Evolutionary conservation across 2,113 vertebrate genomes (phyloP).

Genomic region (Trematomus loennbergii): DNA sequence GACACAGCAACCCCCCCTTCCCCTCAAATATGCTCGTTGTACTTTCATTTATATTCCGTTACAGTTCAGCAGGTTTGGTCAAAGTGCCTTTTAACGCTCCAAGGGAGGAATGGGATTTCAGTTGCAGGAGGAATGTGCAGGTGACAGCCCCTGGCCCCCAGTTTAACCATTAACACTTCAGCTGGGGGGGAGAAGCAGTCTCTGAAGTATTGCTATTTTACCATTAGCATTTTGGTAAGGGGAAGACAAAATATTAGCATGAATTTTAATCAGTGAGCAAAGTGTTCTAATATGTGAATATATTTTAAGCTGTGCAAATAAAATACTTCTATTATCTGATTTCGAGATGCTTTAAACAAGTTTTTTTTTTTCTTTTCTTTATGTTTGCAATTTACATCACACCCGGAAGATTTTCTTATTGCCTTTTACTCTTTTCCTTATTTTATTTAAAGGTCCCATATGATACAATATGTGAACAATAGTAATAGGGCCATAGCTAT

Average conservation of each 20-base stretch:
- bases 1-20: background rate
- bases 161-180: constrained; percentile 36
- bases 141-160: constrained; percentile 63
- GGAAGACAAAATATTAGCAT: constrained; percentile 34
- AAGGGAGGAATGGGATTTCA: constrained; percentile 61
- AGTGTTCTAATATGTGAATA: constrained; percentile 35
- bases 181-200: constrained; percentile 37
- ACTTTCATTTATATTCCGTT: constrained; percentile 76
- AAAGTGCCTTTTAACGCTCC: constrained; percentile 62
- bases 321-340: background rate
- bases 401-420: background rate
- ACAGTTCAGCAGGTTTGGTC: constrained; percentile 71
- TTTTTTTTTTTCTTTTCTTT: too few relatives aligned
- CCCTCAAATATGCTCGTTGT: constrained; percentile 23
- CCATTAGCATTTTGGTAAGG: constrained; percentile 49
- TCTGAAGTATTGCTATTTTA: constrained; percentile 34
- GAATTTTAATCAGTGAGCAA: constrained; percentile 19
- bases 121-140: constrained; percentile 58
- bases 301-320: constrained; percentile 9
- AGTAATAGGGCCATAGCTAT: too few relatives aligned
- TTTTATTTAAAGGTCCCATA: constrained; percentile 9
- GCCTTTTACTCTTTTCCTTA: background rate
- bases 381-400: background rate
- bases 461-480: too few relatives aligned
- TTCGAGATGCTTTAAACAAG: too few relatives aligned